Base-by-base conservation (phyloP, 2,113 vertebrate species). In the Oxyura jamaicensis region DNA sequence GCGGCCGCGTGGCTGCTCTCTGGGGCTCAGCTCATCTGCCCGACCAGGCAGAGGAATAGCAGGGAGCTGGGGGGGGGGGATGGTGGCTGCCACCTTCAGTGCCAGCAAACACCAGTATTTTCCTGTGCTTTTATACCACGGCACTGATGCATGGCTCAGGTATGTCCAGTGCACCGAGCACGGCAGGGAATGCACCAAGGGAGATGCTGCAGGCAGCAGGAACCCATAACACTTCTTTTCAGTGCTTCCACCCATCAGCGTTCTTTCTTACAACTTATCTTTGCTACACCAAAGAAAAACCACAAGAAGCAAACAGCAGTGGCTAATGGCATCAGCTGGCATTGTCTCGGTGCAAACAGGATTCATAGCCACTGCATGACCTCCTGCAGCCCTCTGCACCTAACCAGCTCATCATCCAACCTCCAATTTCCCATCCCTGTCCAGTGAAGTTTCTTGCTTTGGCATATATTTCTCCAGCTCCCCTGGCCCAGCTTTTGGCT, bases 311-410 rank as follows among this genome's bases (percentile, higher is more conserved):
- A 67, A 78, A 59, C n/a, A 28, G 33, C 7, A 74, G 33, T 62
- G 73, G 22, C 33, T 21, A 18, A 36, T 3, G 2, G 29, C 4
- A 6, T 35, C 55, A n/a, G 10, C 41, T 3, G 5, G 13, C 11
- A 0, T 62, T 2, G 0, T 2, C 17, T 28, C 42, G 20, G 10
- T 41, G 73, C 62, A 15, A 68, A 28, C 0, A 0, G 1, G 0
- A 22, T 71, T 58, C 29, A 46, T 33, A 69, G 44, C 50, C 50
- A 18, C 52, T 0, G 0, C 52, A 20, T 11, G 35, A 31, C 75
- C 59, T 33, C 17, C 36, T 31, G 29, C 58, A 72, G 19, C 74
- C 11, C 31, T 86, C 42, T 2, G 0, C 69, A 33, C 58, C 36
- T 55, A 25, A 44, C 7, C 8, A 21, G 2, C 41, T 48, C 25